phyloP scores from a whole-genome alignment of 1,140 invertebrate genomes.

The Coboldia fuscipes region DNA sequence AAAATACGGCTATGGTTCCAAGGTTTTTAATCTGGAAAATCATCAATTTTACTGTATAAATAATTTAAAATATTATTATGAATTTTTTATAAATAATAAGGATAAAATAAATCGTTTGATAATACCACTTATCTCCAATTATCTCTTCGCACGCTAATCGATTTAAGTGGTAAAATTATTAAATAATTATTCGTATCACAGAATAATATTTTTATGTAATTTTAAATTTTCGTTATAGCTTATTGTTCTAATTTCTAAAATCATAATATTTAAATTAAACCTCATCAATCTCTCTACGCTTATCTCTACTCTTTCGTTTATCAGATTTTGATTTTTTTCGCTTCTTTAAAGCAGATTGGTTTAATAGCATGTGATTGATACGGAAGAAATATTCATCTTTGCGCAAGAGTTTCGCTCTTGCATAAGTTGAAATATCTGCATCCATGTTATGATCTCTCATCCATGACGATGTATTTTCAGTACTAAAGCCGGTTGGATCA shows the following conservation, averaged over 20 bases:
- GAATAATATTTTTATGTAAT: not conserved
- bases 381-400: conserved; percentile 88
- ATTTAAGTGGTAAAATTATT: no score
- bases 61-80: no score
- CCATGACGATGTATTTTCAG: conserved; percentile 85
- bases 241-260: not conserved
- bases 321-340: conserved; percentile 28
- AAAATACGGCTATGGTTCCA: no score
- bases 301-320: not conserved
- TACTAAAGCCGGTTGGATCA: conserved; percentile 58
- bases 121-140: no score
- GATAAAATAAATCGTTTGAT: no score
- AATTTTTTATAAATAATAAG: no score
- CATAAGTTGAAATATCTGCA: conserved; percentile 74
- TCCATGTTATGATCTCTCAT: conserved; percentile 78
- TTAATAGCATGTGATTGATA: no score
- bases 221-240: not conserved
- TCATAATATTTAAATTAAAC: not conserved
- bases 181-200: not conserved
- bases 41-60: no score
- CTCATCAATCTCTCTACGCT: not conserved
- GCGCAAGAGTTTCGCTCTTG: conserved; percentile 53
- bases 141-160: not conserved
- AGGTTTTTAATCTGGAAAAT: no score
- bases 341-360: conserved; percentile 65